Evolutionary conservation across 2,797 vertebrate species (phyloP), one percentile per base, ranked within the genome.

Genomic region (Neoniphon sammara): DNA sequence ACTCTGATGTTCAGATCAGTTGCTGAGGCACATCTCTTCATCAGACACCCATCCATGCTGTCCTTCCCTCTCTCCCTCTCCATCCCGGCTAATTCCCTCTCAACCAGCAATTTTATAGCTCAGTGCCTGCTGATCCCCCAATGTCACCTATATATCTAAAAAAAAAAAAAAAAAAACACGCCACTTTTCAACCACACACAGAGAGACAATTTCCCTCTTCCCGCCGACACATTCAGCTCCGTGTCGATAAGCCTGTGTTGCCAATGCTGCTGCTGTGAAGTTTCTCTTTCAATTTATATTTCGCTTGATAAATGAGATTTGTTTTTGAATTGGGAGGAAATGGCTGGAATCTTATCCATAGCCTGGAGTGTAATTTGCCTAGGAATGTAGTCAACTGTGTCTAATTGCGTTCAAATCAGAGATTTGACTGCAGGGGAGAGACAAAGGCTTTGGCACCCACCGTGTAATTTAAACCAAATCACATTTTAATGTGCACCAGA

Each of bases 101-200:
- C 85, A 85, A 84, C 78, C 47, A 49, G 77, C 83, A 89, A 87
- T 90, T 91, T 87, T 87, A 90, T 82, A 88, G 84, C 87, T 88
- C 82, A 66, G 75, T 62, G 78, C 74, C 71, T 15, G 36, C 82
- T 58, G 76, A 71, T 82, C 76, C 81, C 80, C 78, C 82, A 78
- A 77, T 75, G 82, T 89, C 80, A 85, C 70, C 59, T 61, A 72
- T 64, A 75, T 66, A 74, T 87, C 64, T 50, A n/a, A n/a, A n/a
- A n/a, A n/a, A n/a, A n/a, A n/a, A n/a, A n/a, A n/a, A 56, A 77
- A 75, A 83, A 75, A 52, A 59, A 39, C 6, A 18, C n/a, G 4
- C 42, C 62, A 62, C 78, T 62, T 70, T 71, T 70, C 52, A 58
- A 64, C 78, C 61, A 17, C 71, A 78, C 42, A 65, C 49, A 36